Base-by-base conservation (phyloP, 2,797 vertebrate genomes). In the Denticeps clupeoides region DNA sequence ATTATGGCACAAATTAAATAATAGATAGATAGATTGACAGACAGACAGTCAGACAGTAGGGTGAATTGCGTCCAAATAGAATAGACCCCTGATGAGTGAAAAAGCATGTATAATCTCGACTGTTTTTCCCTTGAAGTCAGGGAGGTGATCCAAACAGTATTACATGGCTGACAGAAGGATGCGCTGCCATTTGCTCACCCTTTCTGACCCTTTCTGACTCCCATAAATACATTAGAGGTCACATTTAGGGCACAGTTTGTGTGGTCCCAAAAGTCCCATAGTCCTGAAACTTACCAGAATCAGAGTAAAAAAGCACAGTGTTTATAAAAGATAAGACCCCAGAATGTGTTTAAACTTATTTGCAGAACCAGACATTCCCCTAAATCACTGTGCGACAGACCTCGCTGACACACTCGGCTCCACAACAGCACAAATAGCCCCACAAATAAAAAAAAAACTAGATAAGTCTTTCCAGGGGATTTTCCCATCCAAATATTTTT, bases 311-410 rank as follows among this genome's bases (percentile, higher is more conserved):
- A 29, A 50, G 47, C 38, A 48, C 9, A 41, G 38, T 38, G 64
- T 74, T 76, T 75, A 69, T 64, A 58, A 53, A 64, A 75, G 68
- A 77, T 75, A 75, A 74, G 55, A 43, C 33, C 16, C 45, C 55
- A 49, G 54, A 62, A 67, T 74, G 64, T 61, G 63, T 69, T 67
- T 65, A 57, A 72, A 70, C 37, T 55, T 50, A 71, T 62, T 51
- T 65, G 54, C 51, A 62, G 51, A 67, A 57, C 55, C 67, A 70
- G 62, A 65, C 64, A 65, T 72, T 71, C 65, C 60, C 62, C 51
- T 53, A 67, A 58, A 66, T 73, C 69, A 65, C 42, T 26, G 42
- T 56, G 31, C 43, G 55, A 70, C 58, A 52, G 24, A 52, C 49
- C 16, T 42, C 50, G 43, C 19, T 58, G 55, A 40, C 59, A 50